Evolutionary conservation across 2,797 vertebrate genomes (phyloP), one percentile per base, ranked within the genome.

Genomic region (Aplochiton taeniatus): DNA sequence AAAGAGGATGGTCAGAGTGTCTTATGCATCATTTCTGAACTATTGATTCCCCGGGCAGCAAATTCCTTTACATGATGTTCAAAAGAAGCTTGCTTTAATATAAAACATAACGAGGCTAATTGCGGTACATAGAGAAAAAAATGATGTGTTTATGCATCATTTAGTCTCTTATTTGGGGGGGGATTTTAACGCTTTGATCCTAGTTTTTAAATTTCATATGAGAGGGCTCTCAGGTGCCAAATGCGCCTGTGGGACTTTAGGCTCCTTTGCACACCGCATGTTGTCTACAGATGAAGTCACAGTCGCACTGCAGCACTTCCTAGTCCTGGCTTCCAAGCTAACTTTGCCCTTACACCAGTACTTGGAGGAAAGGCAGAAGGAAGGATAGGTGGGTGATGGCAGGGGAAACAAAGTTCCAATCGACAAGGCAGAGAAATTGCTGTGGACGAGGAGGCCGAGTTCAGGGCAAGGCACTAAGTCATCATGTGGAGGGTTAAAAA

Each of bases 251-350:
- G 51, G 44, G 58, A 46, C 57, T 41, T n/a, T 46, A 43, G 9
- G 4, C 41, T 16, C 42, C 31, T 31, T 31, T 31, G 46, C 16
- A 45, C 53, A 65, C 45, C n/a, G 45, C 12, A 57, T 58, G 55
- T 66, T 16, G 50, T 66, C 53, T 57, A 44, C 20, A 66, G 64
- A 58, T 56, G 64, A 50, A 64, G 19, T 16, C 53, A 59, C 66
- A 66, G 63, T 50, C 55, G 58, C 59, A 72, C 62, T 72, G 74
- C 69, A 72, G 69, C 58, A 57, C 58, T 61, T 31, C 18, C 19
- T 20, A 1, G 20, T 20, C 41, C 46, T 43, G 11, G 19, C 59
- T 56, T 31, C 57, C 57, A 60, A 49, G 45, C 51, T 19, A 8
- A 13, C 20, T 19, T 12, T 12, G 53, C 19, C 53, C 18, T 41